Evolutionary conservation across 2,888 invertebrate species (phyloP), one percentile per base, ranked within the genome.

Genomic region (Parthenolecanium corni): DNA sequence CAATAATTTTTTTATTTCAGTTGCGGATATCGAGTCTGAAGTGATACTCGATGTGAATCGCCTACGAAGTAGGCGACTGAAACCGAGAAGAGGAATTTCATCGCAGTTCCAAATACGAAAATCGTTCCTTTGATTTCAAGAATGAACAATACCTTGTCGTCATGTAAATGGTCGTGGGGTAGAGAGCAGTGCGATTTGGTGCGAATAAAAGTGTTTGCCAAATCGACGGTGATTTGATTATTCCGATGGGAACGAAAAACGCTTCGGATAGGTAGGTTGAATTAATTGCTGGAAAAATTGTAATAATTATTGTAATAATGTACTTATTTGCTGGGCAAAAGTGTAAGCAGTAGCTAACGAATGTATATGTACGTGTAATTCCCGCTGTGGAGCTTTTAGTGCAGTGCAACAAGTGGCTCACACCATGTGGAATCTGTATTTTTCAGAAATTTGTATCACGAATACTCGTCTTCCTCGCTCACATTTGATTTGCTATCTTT

Each of bases 161-260:
- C 9, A 31, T 21, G 40, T 38, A 53, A 21, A 40, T 40, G 38
- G 14, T 53, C 40, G 40, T 53, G 53, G 53, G 23, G 40, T 53
- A 40, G 53, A 36, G 40, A 36, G 36, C 42, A 36, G 31, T 31
- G 9, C 31, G 40, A 40, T 18, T 23, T 36, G 3, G 49, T 47
- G 3, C 20, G 31, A 49, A 36, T 49, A 38, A 49, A 58, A 14
- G 21, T 23, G 58, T 21, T 36, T 49, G 38, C 14, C 12, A 46
- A 31, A 23, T 47, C 47, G 58, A 49, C 58, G 49, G 18, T 36
- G 36, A 47, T 58, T 47, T 49, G 58, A 49, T 31, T 58, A 18
- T 58, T 58, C 58, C 47, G 49, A 58, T 58, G 58, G 58, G 58
- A 49, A 58, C 58, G 31, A 58, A 58, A 47, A 58, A 51, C 25